Percentiles rank a stretch among this genome's conserved stretches.
Evolutionary conservation across 2,797 vertebrate species (phyloP).

Genomic region (Falco berigora): DNA sequence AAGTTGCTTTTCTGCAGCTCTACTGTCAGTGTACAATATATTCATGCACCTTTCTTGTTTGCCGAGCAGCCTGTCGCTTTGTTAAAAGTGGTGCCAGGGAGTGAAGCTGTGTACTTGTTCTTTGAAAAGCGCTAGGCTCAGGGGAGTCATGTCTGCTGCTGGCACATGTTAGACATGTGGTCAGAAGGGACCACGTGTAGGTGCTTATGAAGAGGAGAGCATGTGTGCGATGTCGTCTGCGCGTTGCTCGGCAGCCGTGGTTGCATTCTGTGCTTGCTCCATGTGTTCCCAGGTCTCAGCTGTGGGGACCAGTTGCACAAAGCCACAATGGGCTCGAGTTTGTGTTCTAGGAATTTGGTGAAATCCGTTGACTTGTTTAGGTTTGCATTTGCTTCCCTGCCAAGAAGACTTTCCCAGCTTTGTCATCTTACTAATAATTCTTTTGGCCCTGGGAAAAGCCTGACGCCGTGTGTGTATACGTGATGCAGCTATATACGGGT

Average conservation of each 20-base stretch:
- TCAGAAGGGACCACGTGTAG: background rate
- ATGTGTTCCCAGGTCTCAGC: background rate
- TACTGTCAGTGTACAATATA: background rate
- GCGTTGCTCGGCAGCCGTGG: background rate
- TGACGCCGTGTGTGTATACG: background rate
- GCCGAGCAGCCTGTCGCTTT: background rate
- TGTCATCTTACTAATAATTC: conserved; percentile 61
- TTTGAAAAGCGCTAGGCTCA: background rate
- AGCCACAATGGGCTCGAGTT: background rate
- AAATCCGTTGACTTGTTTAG: conserved; percentile 37
- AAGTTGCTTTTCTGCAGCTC: background rate
- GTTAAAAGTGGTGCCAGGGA: background rate
- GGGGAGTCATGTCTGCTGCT: background rate
- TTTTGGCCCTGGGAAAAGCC: conserved; percentile 28
- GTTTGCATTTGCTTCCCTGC: conserved; percentile 42
- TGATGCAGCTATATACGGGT: conserved; percentile 49
- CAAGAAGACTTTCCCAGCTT: conserved; percentile 49
- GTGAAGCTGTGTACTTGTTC: background rate
- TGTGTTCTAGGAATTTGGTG: conserved; percentile 36
- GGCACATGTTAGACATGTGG: background rate
- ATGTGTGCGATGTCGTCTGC: background rate
- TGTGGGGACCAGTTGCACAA: background rate
- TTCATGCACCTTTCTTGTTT: background rate
- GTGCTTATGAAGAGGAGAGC: background rate
- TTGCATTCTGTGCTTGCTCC: background rate